Evolutionary conservation across 23 tunicate species (phyloP), one percentile per base, ranked within the genome.

Genomic region (Diplosoma virens): DNA sequence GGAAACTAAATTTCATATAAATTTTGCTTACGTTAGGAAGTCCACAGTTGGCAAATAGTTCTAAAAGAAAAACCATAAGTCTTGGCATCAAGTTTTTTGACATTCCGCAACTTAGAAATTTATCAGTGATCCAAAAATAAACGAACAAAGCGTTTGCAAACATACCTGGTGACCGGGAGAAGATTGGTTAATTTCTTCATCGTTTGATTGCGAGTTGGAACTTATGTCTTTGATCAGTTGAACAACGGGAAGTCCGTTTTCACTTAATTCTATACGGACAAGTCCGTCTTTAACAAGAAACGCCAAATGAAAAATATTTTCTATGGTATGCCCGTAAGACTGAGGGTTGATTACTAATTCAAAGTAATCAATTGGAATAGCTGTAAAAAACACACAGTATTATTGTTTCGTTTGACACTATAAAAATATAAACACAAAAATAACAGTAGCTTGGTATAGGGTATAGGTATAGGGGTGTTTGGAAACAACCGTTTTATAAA

Each of bases 261-360:
- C 97, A 50, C 73, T 66, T 3, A 84, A 58, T 21, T 73, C 84
- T 0, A 92, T 58, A 55, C 78, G 80, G 1, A 92, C 97, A 18
- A 85, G 50, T 6, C 92, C 97, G 68, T 85, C 92, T 81, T 92
- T 92, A 7, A 81, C 92, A 9, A 92, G 71, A 76, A 92, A 92
- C 0, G 97, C 70, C 4, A 92, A 71, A 31, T 92, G 97, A 58
- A 92, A 92, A 31, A 85, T 73, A 61, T 85, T 85, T 56, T 92
- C 97, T 3, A 92, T 81, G 16, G 97, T 92, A 61, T 85, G 91
- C 9, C 92, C 86, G 52, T 59, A 92, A 6, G 88, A 81, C 21
- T 60, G 58, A 2, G 97, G 97, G 64, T 92, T 85, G 6, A 82
- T 85, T 0, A 92, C 91, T 37, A 92, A 59, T 33, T 92, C 97